phyloP scores from a whole-genome alignment of 2,113 vertebrate genomes.

The Mustela nigripes region DNA sequence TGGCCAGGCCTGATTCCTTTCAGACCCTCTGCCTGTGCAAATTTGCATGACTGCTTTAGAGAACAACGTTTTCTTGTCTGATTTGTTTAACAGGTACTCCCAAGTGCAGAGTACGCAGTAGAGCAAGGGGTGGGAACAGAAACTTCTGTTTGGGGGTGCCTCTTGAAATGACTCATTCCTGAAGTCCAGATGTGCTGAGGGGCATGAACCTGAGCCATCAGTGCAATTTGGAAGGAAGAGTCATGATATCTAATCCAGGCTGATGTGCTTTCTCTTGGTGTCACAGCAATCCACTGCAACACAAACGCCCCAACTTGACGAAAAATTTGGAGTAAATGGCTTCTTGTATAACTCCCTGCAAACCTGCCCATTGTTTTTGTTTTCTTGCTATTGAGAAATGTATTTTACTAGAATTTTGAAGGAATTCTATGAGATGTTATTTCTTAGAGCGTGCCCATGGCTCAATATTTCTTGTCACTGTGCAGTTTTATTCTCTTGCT shows the following conservation, averaged over 20 bases:
- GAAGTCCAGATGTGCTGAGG: slow-evolving; percentile 59
- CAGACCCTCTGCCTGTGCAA: not conserved
- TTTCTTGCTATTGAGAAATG: not conserved
- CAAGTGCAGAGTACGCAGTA: not conserved
- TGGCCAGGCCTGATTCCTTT: not conserved
- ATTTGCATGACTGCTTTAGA: slow-evolving; percentile 16
- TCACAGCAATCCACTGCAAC: not conserved
- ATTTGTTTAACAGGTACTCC: slow-evolving; percentile 43
- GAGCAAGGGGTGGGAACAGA: slow-evolving; percentile 37
- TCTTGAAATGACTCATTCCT: slow-evolving; percentile 64
- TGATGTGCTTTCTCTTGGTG: slow-evolving; percentile 6
- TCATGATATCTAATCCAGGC: not conserved
- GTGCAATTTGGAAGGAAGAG: slow-evolving; percentile 53
- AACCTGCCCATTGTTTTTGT: not conserved
- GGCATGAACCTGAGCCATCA: not conserved
- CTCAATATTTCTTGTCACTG: not conserved
- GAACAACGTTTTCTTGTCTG: not conserved
- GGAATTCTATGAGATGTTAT: not conserved
- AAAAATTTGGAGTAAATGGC: not conserved
- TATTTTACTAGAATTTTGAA: slow-evolving; percentile 9
- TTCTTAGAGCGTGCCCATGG: not conserved
- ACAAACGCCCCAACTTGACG: not conserved
- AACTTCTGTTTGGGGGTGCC: slow-evolving; percentile 29
- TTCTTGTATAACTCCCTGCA: not conserved
- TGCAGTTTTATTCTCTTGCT: slow-evolving; percentile 34